These are phyloP conservation scores for Gadus chalcogrammus DNA, from an alignment of 2,113 vertebrate species.

Conservation along the genomic window DNA sequence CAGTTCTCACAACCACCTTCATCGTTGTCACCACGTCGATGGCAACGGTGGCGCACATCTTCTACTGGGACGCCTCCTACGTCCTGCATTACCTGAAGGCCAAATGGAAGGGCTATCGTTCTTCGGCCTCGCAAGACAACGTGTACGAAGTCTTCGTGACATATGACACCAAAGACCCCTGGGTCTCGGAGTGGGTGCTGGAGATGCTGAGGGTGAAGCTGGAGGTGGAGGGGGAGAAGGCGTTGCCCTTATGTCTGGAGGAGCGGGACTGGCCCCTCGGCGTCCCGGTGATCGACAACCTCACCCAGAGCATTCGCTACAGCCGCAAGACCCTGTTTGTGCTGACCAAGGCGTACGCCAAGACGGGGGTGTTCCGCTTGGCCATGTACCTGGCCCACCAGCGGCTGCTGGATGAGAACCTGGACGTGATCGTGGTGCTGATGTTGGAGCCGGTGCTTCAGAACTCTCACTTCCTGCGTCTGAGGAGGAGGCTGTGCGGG, in stretches of 20 bases:
- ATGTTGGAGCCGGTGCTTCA: conserved; percentile 81
- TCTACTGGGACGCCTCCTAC: conserved; percentile 77
- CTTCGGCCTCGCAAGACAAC: conserved; percentile 44
- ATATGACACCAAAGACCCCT: conserved; percentile 72
- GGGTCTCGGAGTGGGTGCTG: conserved; percentile 74
- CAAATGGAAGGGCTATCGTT: conserved; percentile 64
- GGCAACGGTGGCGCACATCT: conserved; percentile 65
- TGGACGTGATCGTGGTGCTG: conserved; percentile 79
- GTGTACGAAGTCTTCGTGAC: conserved; percentile 73
- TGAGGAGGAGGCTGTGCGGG: conserved; percentile 74
- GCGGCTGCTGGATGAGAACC: conserved; percentile 76
- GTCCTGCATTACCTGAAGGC: conserved; percentile 65
- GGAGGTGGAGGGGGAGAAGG: conserved; percentile 69
- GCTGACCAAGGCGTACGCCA: conserved; percentile 67
- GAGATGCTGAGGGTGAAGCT: conserved; percentile 67
- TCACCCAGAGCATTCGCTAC: conserved; percentile 73
- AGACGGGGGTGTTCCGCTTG: conserved; percentile 75
- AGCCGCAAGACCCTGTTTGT: conserved; percentile 79
- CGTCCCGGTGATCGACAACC: conserved; percentile 73
- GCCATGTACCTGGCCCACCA: conserved; percentile 79
- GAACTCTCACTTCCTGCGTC: conserved; percentile 76
- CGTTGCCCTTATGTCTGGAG: conserved; percentile 66
- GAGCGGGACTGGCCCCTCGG: conserved; percentile 73
- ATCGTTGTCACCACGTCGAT: conserved; percentile 57
- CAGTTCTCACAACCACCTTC: conserved; percentile 58